Evolutionary conservation across 1,140 invertebrate species (phyloP), one percentile per base, ranked within the genome.

Genomic region (Lepidostoma basale): DNA sequence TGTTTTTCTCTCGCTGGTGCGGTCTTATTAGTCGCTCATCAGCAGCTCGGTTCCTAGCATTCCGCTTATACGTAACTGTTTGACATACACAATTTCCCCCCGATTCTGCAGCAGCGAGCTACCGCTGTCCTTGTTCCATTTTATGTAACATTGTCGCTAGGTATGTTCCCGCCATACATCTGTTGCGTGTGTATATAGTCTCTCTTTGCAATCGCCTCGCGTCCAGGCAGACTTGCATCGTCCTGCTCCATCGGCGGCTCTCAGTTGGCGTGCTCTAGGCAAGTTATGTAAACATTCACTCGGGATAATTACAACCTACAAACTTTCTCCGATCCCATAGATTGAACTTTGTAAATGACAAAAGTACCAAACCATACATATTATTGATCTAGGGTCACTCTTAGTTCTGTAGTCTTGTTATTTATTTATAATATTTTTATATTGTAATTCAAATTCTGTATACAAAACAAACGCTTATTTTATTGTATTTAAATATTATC

Each of bases 91-190:
- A 30, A 10, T 30, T 56, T 33, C 28, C 5, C 52, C 16, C 10
- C 20, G 16, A 56, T 18, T 49, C n/a, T 49, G 25, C 45, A 12
- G 18, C 8, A 22, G 6, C 2, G n/a, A 6, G 14, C 28, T 18
- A 36, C 22, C 16, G 52, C 22, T 30, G 52, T 28, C 26, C 52
- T 36, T 30, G 28, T 22, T 39, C 52, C 52, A 56, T 33, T 56
- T 33, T 36, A 56, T 56, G 28, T 56, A 56, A 56, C 52, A 30
- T 56, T 56, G 52, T 56, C 36, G 52, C n/a, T n/a, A n/a, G n/a
- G 20, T 56, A 54, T 56, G n/a, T 56, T 56, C 22, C 12, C 52
- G 33, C n/a, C 20, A n/a, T 44, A 44, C 58, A 60, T 60, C 58
- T 60, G 58, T 60, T 60, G 58, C 58, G 44, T n/a, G n/a, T n/a